Base-by-base conservation (phyloP, 1,140 invertebrate species). In the Potamilus streckersoni region DNA sequence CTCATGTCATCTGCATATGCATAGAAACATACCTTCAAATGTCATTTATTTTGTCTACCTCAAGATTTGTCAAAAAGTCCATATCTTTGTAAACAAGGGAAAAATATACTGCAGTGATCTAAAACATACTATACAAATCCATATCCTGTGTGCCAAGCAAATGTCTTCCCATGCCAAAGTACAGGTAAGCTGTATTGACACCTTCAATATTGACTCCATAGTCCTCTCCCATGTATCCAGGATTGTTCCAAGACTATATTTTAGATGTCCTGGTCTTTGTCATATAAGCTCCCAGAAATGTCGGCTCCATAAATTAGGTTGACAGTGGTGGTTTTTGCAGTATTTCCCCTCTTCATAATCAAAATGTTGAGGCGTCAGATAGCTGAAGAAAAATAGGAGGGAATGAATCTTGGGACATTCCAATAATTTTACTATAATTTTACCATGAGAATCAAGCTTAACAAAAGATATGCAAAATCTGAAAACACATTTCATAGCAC, bases 81-180 rank as follows among this genome's bases (percentile, higher is more conserved):
- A 38, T 2, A 38, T 3, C 2, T 2, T 38, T 38, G 6, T 3
- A 38, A 38, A 38, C 2, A 38, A 38, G 6, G 31, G 31, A 6
- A 38, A 38, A 38, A 38, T 3, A 3, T 38, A 6, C 31, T 38
- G 31, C 31, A 38, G 6, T 38, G 31, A 6, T 6, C 31, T 38
- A 38, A 38, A 38, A 38, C n/a, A 99, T 99, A 0, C 96, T 98
- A 89, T 99, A 99, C 0, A 99, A 90, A 91, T 99, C 98, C 97
- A 99, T 99, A 84, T 99, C 98, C 91, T 99, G 98, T 0, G 97
- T 99, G 98, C 98, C 98, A 99, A 0, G 97, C 96, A 91, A 99
- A 99, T 0, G 97, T 98, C 89, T 99, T 99, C 97, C 97, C 97
- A 99, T 99, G 17, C 98, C 98, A 91, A 99, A 99, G 89, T 99